Base-by-base conservation (phyloP, 2,113 vertebrate species). In the Anolis sagrei region DNA sequence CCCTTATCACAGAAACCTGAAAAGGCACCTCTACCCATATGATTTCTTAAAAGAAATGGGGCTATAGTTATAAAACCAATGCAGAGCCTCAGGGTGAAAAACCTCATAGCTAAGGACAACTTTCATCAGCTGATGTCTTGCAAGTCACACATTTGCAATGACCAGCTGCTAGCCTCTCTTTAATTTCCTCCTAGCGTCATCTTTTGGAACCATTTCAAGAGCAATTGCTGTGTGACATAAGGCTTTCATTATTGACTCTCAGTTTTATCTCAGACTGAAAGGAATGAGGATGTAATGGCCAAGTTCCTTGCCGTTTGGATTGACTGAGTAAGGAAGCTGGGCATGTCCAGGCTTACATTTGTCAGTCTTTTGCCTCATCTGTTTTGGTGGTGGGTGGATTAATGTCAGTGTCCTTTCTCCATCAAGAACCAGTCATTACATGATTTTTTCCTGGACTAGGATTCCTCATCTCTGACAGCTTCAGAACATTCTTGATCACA, bases 281-380 rank as follows among this genome's bases (percentile, higher is more conserved):
- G 90, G 93, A 93, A 95, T 91, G 93, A 94, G 90, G 90, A 88
- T 93, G 82, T 91, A 89, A 90, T 76, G 90, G 90, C 87, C 62
- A 0, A 1, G 36, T 86, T 69, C 79, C 29, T 23, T 49, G 66
- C 18, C 13, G 29, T 64, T 74, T 64, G 39, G 75, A 76, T 54
- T 48, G 61, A 70, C 68, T 62, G 78, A 44, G 69, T 88, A 93
- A 78, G 86, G 83, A 90, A 93, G 89, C 64, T 76, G 54, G 90
- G 83, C 94, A 86, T 91, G 93, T 88, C 74, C 84, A 87, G 93
- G 61, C 94, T 93, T 95, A 90, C 90, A 85, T 86, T 87, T 86
- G 36, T 73, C 7, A 21, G 76, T 90, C 81, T 83, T 73, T 75
- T 69, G 89, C 51, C 51, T 74, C 0, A 0, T 68, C 83, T 66